phyloP scores from a whole-genome alignment of 2,113 vertebrate species.

The Penelope pileata region DNA sequence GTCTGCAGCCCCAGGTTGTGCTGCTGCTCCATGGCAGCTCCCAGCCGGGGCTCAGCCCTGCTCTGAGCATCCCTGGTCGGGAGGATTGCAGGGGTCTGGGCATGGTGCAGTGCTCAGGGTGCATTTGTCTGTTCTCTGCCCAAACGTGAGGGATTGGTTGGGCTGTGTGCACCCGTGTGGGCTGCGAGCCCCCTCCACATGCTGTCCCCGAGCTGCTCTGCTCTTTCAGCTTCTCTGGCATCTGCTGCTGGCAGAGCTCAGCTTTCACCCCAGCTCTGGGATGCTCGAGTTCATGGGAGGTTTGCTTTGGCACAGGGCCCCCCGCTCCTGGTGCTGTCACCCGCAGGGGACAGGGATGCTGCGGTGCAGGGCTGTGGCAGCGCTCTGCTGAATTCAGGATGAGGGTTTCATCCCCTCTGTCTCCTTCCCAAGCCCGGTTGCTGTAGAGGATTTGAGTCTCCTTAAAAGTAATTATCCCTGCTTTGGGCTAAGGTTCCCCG shows the following conservation, averaged over 20 bases:
- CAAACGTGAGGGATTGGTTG: fast-evolving
- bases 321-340: not conserved
- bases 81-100: not conserved
- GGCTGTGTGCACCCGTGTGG: not conserved
- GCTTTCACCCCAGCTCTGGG: not conserved
- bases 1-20: not conserved
- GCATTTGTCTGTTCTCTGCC: not conserved
- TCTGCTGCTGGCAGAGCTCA: not conserved
- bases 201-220: not conserved
- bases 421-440: not conserved
- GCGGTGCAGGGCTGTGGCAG: not conserved
- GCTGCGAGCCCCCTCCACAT: not conserved
- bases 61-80: not conserved
- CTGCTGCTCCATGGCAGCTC: not conserved
- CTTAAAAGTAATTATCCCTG: constrained; percentile 35
- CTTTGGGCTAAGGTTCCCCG: constrained; percentile 17
- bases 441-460: not conserved
- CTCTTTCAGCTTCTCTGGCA: not conserved
- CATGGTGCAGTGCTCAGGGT: fast-evolving
- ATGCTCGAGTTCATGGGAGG: constrained; percentile 18
- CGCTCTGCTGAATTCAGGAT: not conserved
- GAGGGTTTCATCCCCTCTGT: not conserved
- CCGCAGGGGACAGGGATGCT: not conserved
- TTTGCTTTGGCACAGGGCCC: constrained; percentile 50
- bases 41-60: not conserved